Percentiles rank a stretch among this genome's conserved stretches.
phyloP scores from a whole-genome alignment of 2,888 invertebrate genomes.

The Heliconius aoede region DNA sequence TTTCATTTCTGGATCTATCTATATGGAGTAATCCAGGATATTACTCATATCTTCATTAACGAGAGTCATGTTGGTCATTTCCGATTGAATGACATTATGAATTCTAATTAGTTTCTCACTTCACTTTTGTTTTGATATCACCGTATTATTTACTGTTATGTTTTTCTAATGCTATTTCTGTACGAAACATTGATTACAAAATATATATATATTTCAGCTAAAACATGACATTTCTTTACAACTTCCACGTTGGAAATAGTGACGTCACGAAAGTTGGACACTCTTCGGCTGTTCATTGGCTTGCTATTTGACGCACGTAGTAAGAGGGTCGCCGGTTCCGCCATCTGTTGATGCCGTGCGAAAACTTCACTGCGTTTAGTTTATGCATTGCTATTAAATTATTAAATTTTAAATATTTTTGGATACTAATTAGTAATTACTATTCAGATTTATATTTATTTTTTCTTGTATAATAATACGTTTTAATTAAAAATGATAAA shows the following conservation, averaged over 20 bases:
- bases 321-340: conserved; percentile 58
- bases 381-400: background rate
- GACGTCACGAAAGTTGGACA: conserved; percentile 84
- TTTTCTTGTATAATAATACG: background rate
- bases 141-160: conserved; percentile 28
- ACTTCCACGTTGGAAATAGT: conserved; percentile 87
- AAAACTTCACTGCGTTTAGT: conserved; percentile 31
- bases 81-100: conserved; percentile 55
- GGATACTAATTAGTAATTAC: background rate
- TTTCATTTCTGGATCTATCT: conserved; percentile 69
- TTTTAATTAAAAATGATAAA: background rate
- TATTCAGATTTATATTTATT: background rate
- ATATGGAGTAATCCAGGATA: conserved; percentile 75
- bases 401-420: background rate
- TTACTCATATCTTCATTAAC: conserved; percentile 72
- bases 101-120: conserved; percentile 26
- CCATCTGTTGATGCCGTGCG: conserved; percentile 60
- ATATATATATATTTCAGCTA: conserved; percentile 54
- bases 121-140: conserved; percentile 35
- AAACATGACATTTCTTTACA: conserved; percentile 74
- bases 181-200: conserved; percentile 61
- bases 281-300: conserved; percentile 75
- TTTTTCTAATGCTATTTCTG: conserved; percentile 30
- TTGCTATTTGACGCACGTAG: conserved; percentile 49
- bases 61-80: conserved; percentile 67